Evolutionary conservation across 53 echinoderm and acorn worm species (phyloP), one percentile per base, ranked within the genome.

Genomic region (Zoroaster sp.): DNA sequence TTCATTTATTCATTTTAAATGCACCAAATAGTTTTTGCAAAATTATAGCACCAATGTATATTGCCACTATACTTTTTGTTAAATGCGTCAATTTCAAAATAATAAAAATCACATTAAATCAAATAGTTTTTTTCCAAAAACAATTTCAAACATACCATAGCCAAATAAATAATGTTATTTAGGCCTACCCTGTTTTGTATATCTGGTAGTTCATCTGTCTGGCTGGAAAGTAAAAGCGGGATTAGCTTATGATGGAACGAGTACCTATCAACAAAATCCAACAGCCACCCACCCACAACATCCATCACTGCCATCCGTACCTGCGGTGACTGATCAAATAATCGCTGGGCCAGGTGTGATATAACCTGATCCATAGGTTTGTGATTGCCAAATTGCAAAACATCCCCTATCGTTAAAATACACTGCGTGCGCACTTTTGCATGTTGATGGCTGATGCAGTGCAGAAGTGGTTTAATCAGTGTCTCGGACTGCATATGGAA

Each of bases 341-440:
- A 63, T 34, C 99, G 91, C 82, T 99, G 99, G 0, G 99, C 96
- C 34, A 99, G 91, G 80, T 98, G 98, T 2, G 99, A 96, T 45
- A 92, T 93, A 31, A 99, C 99, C 90, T 96, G 69, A 21, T 99
- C 99, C 99, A 99, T 99, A 0, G 96, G 94, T 80, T 99, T 99
- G 66, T 94, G 99, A 59, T 91, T 99, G 0, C 99, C 99, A 88
- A 82, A 99, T 25, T 96, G 99, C 38, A 99, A 66, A 21, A 96
- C 93, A 76, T 96, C 99, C 25, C 99, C 99, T 63, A 99, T 94
- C 4, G 99, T 99, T 69, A 88, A 75, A 37, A 94, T 92, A 12
- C 95, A 94, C 83, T 92, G 88, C 34, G 89, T 87, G 28, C 97
- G 93, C 34, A 99, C 99, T 89, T 93, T 96, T 23, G 94, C 96